Evolutionary conservation across 2,113 vertebrate species (phyloP), one percentile per base, ranked within the genome.

Genomic region (Pteropus alecto): DNA sequence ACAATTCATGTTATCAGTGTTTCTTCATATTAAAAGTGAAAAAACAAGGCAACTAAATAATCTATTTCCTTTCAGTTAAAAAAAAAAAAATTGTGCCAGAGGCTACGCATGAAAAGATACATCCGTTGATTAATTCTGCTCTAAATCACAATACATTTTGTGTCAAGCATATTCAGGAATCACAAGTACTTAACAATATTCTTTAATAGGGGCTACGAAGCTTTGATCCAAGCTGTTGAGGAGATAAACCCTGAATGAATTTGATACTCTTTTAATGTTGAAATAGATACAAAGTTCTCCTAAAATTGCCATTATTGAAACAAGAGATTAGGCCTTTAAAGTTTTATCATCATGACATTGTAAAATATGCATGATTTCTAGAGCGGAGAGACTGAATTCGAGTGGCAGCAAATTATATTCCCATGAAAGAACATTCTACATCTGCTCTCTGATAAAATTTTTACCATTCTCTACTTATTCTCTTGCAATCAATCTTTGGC

Each of bases 101-200:
- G 92, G 93, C 97, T 96, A 95, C 48, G 30, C 54, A 95, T 76
- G 85, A 97, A 98, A 95, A 98, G 97, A 97, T 90, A 77, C 71
- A 98, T 94, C 56, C 97, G 73, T 96, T 98, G 98, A 98, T 98
- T 98, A 98, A 98, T 76, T 98, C 76, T 97, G 74, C 94, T 98
- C 30, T 94, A 97, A 97, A 93, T 97, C 97, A 95, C 92, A 96
- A 95, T 97, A 95, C 78, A 96, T 97, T 96, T 98, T 95, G 95
- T 88, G 89, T 96, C 95, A 98, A 96, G 96, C 95, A 87, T 97
- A 41, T 96, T 98, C 97, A 94, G 86, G 83, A 97, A 97, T 97
- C 97, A 97, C 70, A 97, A 95, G 91, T 76, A 96, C 96, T 97
- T 96, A 97, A 97, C 92, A 87, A 96, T 81, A 84, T 82, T 85